Conservation (phyloP, 2,113 vertebrate genomes). For the Eidolon helvum region DNA sequence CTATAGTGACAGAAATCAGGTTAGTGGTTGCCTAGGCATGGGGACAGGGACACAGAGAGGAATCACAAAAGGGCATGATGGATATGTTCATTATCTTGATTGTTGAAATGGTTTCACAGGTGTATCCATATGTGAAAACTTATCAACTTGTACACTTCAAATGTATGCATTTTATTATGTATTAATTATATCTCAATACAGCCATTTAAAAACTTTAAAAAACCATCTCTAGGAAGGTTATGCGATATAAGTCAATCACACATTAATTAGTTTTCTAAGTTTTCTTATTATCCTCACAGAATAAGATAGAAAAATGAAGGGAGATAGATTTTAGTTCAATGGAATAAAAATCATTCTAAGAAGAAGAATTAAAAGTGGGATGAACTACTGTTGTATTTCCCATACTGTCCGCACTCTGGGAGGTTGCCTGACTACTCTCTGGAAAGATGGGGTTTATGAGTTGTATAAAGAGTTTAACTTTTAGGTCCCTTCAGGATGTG, state of each 20-base stretch:
- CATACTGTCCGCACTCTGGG: background rate
- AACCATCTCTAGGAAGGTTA: background rate
- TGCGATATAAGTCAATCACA: background rate
- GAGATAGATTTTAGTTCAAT: background rate
- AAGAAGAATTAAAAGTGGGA: background rate
- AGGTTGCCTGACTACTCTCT: background rate
- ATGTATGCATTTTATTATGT: background rate
- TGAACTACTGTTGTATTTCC: background rate
- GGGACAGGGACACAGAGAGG: background rate
- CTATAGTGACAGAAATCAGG: background rate
- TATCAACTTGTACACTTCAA: background rate
- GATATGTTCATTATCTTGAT: background rate
- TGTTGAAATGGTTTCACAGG: background rate
- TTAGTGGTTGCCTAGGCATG: background rate
- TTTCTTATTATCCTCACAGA: background rate
- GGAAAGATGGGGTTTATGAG: background rate
- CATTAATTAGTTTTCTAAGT: background rate
- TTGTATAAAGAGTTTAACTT: background rate
- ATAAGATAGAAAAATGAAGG: background rate
- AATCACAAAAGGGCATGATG: background rate
- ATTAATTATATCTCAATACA: background rate
- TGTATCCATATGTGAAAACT: background rate
- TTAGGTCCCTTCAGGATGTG: background rate
- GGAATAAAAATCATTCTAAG: background rate
- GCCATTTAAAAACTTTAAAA: background rate